Evolutionary conservation across 1,140 invertebrate species (phyloP), one percentile per base, ranked within the genome.

Genomic region (Plutomurus gul): DNA sequence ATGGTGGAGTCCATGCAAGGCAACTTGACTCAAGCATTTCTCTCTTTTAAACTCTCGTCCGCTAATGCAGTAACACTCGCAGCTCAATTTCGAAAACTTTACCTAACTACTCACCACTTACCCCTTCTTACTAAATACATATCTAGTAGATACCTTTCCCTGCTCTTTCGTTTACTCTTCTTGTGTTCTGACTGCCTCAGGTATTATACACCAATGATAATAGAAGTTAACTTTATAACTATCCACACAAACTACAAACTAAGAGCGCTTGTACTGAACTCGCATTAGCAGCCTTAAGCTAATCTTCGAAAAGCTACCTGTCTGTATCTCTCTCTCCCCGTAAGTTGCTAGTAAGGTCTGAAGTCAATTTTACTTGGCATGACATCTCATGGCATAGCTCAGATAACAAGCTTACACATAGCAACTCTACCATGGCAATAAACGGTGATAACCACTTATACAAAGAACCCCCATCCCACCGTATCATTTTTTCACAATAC

Each of bases 21-120:
- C 56, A 30, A 65, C 27, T 65, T 30, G 36, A 65, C 56, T 65
- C 30, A 33, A 65, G 22, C 56, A 36, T 65, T 60, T 65, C 56
- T 65, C 36, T 65, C 27, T 33, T 33, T 65, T 51, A 22, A 18
- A 51, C 47, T 51, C 47, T 18, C 10, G 1, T 47, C 10, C 16
- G 7, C 10, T 6, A 65, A 65, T 65, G 36, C 56, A 65, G 36
- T 65, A 65, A 65, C 56, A 65, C 56, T 33, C 56, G 56, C n/a
- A 65, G 56, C 56, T 65, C 56, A 65, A 65, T 65, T 65, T 65
- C 56, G 36, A 65, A 56, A 60, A 30, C 5, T 65, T 65, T 65
- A 56, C 27, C 51, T 56, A 10, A 20, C 37, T 20, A 51, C 47
- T 51, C 22, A 16, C 47, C 22, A 7, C 47, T 51, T 20, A 18